These are phyloP conservation scores for Anastatus disparis DNA, from an alignment of 1,140 invertebrate genomes.

Conservation along the genomic window DNA sequence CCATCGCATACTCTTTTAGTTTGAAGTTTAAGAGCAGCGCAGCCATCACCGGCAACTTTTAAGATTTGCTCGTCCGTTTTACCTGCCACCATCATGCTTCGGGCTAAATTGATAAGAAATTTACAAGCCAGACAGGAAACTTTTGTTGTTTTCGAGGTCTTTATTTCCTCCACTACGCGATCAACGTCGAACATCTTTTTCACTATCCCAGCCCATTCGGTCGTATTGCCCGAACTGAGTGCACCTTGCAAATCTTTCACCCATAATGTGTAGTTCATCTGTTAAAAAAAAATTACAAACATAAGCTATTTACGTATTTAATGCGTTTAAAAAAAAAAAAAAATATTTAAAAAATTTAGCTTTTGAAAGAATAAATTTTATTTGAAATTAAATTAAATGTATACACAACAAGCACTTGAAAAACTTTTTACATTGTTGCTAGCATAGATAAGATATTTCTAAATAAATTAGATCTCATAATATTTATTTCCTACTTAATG, in stretches of 20 bases:
- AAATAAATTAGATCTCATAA: too few species aligned
- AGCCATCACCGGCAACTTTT: constrained; percentile 81
- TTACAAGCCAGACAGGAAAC: constrained; percentile 91
- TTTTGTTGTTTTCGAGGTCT: constrained; percentile 89
- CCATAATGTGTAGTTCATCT: constrained; percentile 71
- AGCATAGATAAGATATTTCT: too few species aligned
- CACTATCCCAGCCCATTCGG: constrained; percentile 82
- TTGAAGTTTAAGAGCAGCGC: constrained; percentile 85
- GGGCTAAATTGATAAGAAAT: constrained; percentile 83
- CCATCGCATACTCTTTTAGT: constrained; percentile 87
- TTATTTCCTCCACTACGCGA: constrained; percentile 85
- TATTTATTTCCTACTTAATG: too few species aligned
- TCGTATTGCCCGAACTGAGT: constrained; percentile 72
- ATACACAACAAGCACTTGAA: too few species aligned
- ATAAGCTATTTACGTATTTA: too few species aligned
- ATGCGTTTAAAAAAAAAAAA: too few species aligned
- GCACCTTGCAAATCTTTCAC: constrained; percentile 74
- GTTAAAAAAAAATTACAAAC: too few species aligned
- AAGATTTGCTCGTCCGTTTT: constrained; percentile 88
- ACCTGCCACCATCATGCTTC: constrained; percentile 84
- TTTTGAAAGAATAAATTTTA: too few species aligned
- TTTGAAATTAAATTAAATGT: too few species aligned
- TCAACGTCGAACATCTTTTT: constrained; percentile 82
- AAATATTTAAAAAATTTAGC: too few species aligned
- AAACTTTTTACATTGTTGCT: too few species aligned